Base-by-base conservation (phyloP, 2,888 invertebrate species). In the Lepidochitona cinerea region DNA sequence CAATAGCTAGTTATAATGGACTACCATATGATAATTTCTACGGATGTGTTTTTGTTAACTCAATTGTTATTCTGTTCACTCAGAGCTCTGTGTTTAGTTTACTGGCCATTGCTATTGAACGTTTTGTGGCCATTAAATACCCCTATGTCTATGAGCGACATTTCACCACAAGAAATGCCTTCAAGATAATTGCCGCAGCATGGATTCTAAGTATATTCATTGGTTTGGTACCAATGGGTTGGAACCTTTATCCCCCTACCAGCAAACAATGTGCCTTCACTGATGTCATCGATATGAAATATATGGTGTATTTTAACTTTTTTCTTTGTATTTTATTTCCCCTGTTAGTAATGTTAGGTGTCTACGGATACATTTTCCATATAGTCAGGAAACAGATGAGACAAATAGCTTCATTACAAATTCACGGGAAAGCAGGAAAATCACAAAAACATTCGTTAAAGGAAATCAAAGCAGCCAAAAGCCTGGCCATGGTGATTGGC, bases 251-350 rank as follows among this genome's bases (percentile, higher is more conserved):
- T 9, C 76, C 75, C 1, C 73, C 75, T 41, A 67, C 73, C 0
- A 74, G 77, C 7, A 79, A 80, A 65, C 66, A 54, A 3, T 89
- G 89, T 78, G 76, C 79, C n/a, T 89, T 89, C 79, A 80, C 81
- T 1, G 80, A 76, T 1, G 88, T 89, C 9, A 87, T 89, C 64
- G 88, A 88, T 74, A 83, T 89, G 83, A 76, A 83, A 14, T 89
- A 88, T 81, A 87, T 89, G 84, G 89, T 89, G 37, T 89, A 87
- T 78, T 87, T 89, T 72, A 87, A 87, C 78, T 89, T 89, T 79
- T 88, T 89, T 72, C 87, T 85, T 14, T 87, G 86, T 74, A 84
- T 87, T 29, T 71, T 89, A 0, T 67, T 81, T 26, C 88, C 89
- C 2, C 80, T 90, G 37, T 54, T 86, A 5, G 77, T 88, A 53